Percentiles rank a stretch among this genome's conserved stretches.
Evolutionary conservation across 2,888 invertebrate genomes (phyloP).

Genomic region (Zygaena filipendulae): DNA sequence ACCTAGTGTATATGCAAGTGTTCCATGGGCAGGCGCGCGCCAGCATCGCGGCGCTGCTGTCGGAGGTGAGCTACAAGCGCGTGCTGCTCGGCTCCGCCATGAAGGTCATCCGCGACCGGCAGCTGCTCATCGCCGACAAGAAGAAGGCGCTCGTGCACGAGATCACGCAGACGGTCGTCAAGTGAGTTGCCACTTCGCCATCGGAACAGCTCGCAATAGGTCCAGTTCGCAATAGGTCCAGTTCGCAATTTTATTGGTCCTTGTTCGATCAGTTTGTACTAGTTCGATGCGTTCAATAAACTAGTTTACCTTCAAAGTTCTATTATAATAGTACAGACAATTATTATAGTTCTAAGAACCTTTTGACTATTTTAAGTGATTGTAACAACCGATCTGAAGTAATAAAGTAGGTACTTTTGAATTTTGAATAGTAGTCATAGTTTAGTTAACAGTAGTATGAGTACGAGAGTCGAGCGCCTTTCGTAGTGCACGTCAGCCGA

Average conservation of each 20-base stretch:
- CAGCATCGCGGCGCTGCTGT: conserved; percentile 45
- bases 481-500: background rate
- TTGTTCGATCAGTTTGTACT: background rate
- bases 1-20: conserved; percentile 69
- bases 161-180: conserved; percentile 88
- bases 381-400: no score
- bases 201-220: no score
- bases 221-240: background rate
- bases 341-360: no score
- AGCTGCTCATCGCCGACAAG: conserved; percentile 85
- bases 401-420: no score
- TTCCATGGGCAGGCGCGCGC: conserved; percentile 53
- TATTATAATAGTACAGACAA: no score
- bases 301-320: no score
- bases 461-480: no score
- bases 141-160: conserved; percentile 87
- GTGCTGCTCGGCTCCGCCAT: conserved; percentile 79
- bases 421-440: no score
- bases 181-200: conserved; percentile 66
- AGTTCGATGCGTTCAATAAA: no score
- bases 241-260: background rate
- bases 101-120: conserved; percentile 86
- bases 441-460: no score
- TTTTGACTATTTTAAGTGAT: no score
- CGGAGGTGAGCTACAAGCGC: conserved; percentile 76